Evolutionary conservation across 2,888 invertebrate species (phyloP).

Genomic region (Torymus tubicola): DNA sequence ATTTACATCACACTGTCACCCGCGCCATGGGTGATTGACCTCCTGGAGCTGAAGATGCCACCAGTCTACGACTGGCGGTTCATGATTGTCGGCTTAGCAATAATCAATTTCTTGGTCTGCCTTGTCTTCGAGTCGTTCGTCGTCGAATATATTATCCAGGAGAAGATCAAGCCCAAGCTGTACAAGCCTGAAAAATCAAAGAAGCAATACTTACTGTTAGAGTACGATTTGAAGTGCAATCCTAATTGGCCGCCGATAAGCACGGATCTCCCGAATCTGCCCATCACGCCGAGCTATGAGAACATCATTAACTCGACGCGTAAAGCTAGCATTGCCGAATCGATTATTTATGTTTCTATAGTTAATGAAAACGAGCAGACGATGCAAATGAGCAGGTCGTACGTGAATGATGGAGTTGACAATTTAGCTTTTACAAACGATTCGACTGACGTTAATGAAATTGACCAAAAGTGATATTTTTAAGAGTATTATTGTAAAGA

Average conservation of each 20-base stretch:
- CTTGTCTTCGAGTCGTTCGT: slow-evolving; percentile 79
- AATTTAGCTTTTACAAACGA: slow-evolving; percentile 60
- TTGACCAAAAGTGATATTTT: slow-evolving; percentile 49
- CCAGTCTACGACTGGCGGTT: slow-evolving; percentile 75
- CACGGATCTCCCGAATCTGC: slow-evolving; percentile 64
- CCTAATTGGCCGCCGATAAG: slow-evolving; percentile 82
- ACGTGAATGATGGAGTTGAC: slow-evolving; percentile 56
- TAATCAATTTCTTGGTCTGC: slow-evolving; percentile 78
- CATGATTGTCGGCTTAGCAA: slow-evolving; percentile 72
- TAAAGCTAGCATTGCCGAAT: slow-evolving; percentile 57
- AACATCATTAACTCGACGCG: slow-evolving; percentile 63
- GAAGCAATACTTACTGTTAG: slow-evolving; percentile 81
- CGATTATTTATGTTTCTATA: slow-evolving; percentile 44
- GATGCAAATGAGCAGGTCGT: slow-evolving; percentile 16
- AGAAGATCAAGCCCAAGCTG: slow-evolving; percentile 77
- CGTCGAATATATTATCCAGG: slow-evolving; percentile 81
- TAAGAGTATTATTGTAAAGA: slow-evolving; percentile 50
- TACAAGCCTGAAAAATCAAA: slow-evolving; percentile 79
- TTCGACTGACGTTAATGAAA: slow-evolving; percentile 39
- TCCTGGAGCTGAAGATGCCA: slow-evolving; percentile 72
- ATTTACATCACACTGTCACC: slow-evolving; percentile 78
- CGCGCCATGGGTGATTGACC: slow-evolving; percentile 74
- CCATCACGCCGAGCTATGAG: slow-evolving; percentile 66
- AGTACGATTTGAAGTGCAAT: slow-evolving; percentile 78
- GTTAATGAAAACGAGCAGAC: slow-evolving; percentile 50